These are phyloP conservation scores for Aspiorhynchus laticeps DNA, from an alignment of 2,113 vertebrate genomes.

Conservation along the genomic window DNA sequence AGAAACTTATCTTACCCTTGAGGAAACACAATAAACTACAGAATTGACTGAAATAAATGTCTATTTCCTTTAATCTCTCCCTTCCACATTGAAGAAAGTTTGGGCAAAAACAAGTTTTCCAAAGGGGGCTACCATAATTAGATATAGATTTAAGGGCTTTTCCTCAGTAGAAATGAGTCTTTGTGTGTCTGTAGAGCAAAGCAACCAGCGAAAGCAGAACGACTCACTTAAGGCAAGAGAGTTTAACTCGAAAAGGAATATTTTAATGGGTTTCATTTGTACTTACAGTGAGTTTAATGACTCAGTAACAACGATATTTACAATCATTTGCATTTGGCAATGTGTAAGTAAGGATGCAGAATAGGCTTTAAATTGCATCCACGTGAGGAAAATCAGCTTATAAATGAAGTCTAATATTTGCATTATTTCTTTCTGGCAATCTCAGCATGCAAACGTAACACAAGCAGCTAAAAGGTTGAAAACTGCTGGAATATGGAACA, in stretches of 20 bases:
- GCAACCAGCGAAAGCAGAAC: neutral
- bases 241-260: slow-evolving; percentile 10
- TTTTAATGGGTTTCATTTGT: neutral
- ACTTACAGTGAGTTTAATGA: slow-evolving; percentile 24
- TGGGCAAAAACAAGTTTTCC: slow-evolving; percentile 13
- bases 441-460: neutral
- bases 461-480: neutral
- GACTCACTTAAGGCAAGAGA: slow-evolving; percentile 7
- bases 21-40: slow-evolving; percentile 51
- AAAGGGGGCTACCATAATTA: slow-evolving; percentile 40
- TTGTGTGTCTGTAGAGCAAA: neutral
- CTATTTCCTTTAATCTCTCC: slow-evolving; percentile 49
- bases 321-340: slow-evolving; percentile 4
- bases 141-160: slow-evolving; percentile 23
- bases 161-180: slow-evolving; percentile 24
- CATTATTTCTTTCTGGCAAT: neutral
- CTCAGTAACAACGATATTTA: neutral
- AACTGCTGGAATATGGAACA: neutral
- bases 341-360: neutral
- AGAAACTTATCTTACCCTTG: slow-evolving; percentile 49
- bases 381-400: neutral
- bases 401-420: slow-evolving; percentile 3
- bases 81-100: slow-evolving; percentile 50
- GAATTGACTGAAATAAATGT: slow-evolving; percentile 55
- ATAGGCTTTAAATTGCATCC: neutral